Evolutionary conservation across 2,113 vertebrate genomes (phyloP), one percentile per base, ranked within the genome.

Genomic region (Ivindomyrus marchei): DNA sequence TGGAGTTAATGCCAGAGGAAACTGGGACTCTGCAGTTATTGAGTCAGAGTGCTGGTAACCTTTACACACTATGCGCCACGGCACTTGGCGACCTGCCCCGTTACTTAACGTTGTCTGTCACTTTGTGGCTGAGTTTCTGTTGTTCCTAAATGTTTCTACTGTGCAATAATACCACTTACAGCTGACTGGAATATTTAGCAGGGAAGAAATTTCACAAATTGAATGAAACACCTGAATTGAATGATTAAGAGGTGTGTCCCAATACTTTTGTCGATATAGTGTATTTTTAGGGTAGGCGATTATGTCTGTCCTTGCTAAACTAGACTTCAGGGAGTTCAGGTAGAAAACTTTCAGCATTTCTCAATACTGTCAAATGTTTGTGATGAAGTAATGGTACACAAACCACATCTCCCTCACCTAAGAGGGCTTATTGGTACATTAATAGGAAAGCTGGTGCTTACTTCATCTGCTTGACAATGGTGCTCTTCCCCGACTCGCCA

Each of bases 391-490:
- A 80, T 2, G 6, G 2, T 77, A 19, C 74, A 80, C 36, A 42
- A 80, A 42, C 74, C 13, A 42, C 36, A 77, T 5, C 17, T 77
- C 70, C 70, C 70, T 19, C 70, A 39, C 36, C 36, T 77, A 77
- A 19, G 70, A 77, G 27, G 31, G 31, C 70, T 77, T 85, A 85
- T 24, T 19, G 31, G 42, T 46, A 58, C n/a, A 70, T 52, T 24
- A 53, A 53, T 17, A 87, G 13, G 45, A 49, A 31, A 85, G 13
- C 2, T 45, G 1, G 83, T 13, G 96, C 98, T 97, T 97, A 99
- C 98, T 99, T 99, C 98, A 99, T 99, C 93, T 99, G 98, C 95
- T 99, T 99, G 83, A 99, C 98, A 95, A 99, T 99, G 85, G 98
- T 99, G 93, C 98, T 99, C 95, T 99, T 99, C 3, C 98, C 98